Evolutionary conservation across 2,888 invertebrate genomes (phyloP).

Genomic region (Eupithecia vulgata): DNA sequence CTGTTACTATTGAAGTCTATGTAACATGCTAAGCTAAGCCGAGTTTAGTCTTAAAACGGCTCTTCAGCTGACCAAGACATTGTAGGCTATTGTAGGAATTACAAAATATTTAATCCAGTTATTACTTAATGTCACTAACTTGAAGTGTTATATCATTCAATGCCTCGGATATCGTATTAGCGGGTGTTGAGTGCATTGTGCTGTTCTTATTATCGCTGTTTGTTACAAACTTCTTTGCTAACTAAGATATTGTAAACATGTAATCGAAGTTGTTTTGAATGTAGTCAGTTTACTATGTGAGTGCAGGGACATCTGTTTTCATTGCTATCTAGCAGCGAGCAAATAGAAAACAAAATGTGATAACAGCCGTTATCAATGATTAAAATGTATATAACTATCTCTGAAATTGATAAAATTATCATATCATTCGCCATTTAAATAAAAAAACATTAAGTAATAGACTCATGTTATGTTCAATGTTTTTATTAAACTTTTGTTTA

Average conservation of each 20-base stretch:
- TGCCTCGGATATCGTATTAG: slow-evolving; percentile 53
- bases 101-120: slow-evolving; percentile 48
- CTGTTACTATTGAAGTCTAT: background rate
- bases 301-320: slow-evolving; percentile 64
- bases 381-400: slow-evolving; percentile 60
- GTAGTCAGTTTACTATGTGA: slow-evolving; percentile 55
- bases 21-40: slow-evolving; percentile 1
- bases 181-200: slow-evolving; percentile 61
- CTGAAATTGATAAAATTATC: slow-evolving; percentile 68
- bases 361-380: slow-evolving; percentile 59
- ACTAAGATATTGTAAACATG: slow-evolving; percentile 55
- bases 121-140: slow-evolving; percentile 54
- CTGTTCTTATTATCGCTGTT: slow-evolving; percentile 67
- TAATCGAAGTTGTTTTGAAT: slow-evolving; percentile 51
- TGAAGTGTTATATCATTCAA: slow-evolving; percentile 54
- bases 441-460: slow-evolving; percentile 69
- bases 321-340: slow-evolving; percentile 60
- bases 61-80: slow-evolving; percentile 42
- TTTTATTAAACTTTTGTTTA: slow-evolving; percentile 65
- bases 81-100: slow-evolving; percentile 44
- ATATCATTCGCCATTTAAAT: slow-evolving; percentile 85
- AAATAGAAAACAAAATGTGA: slow-evolving; percentile 52
- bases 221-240: slow-evolving; percentile 62
- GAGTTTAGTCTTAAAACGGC: slow-evolving; percentile 1
- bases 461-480: slow-evolving; percentile 66